These are phyloP conservation scores for Cotesia congregata DNA, from an alignment of 2,888 invertebrate species.

Conservation along the genomic window DNA sequence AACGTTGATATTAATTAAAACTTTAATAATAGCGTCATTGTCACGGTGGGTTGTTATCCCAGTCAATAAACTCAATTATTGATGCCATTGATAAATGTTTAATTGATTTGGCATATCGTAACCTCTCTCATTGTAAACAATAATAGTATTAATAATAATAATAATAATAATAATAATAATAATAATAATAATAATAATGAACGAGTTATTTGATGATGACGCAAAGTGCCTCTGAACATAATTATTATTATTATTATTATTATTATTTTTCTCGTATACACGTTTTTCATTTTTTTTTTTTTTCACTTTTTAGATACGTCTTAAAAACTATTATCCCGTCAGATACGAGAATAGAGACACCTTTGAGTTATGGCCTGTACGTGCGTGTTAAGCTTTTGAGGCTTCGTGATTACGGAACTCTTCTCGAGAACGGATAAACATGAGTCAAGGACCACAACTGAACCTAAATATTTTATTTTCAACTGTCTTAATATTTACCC, in stretches of 20 bases:
- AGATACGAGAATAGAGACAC: conserved; percentile 39
- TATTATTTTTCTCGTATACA: no score
- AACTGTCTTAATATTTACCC: not conserved
- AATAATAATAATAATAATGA: no score
- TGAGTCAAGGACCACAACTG: not conserved
- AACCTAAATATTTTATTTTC: not conserved
- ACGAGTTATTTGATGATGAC: no score
- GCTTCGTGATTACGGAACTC: conserved; percentile 25
- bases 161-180: no score
- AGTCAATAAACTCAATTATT: not conserved
- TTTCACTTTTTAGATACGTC: not conserved
- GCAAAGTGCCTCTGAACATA: no score
- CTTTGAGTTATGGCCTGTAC: conserved; percentile 44
- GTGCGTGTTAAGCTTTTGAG: conserved; percentile 34
- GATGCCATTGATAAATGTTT: not conserved
- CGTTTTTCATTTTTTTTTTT: conserved; percentile 11
- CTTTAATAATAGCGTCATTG: not conserved
- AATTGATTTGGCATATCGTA: not conserved
- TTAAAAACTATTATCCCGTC: conserved; percentile 44
- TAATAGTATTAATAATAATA: not conserved
- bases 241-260: no score
- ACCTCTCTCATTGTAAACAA: not conserved
- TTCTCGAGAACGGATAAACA: conserved; percentile 20
- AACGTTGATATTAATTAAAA: not conserved
- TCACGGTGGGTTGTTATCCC: not conserved